Base-by-base conservation (phyloP, 2,888 invertebrate genomes). In the Pachymerium ferrugineum region DNA sequence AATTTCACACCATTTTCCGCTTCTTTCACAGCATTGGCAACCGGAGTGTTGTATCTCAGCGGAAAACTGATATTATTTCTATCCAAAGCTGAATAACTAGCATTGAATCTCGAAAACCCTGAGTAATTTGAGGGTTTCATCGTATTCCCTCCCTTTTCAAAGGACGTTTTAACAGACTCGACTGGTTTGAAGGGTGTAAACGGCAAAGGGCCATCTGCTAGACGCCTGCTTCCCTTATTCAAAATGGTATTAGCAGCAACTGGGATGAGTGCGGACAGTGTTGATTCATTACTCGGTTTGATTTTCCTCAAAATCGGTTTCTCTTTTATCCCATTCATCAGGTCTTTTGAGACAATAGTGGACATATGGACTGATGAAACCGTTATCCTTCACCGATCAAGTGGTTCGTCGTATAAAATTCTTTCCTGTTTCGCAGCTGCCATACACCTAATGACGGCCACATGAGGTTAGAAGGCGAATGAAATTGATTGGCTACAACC, bases 391-490 rank as follows among this genome's bases (percentile, higher is more conserved):
- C 6, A 25, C 25, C 8, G 54, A 54, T 54, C 54, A 25, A 54
- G 54, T 54, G 54, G 22, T 54, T 54, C 25, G 22, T 54, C 5
- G 54, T 25, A 38, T 14, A 54, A 54, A 54, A 54, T 22, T 54
- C 54, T 54, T 54, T 54, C 54, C 54, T 25, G 54, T 12, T 54
- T 54, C 12, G 54, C 54, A 54, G 54, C 54, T 54, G 25, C 54
- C 54, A 54, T 54, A 6, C 12, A 54, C 54, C 54, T 54, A 54
- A 54, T 54, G 54, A 54, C 54, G 25, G 10, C 54, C 10, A 8
- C 54, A 54, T 25, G 54, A 54, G 54, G 54, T 54, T n/a, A n/a
- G 54, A 54, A 54, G 54, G 54, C 54, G 25, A 54, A 22, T 54
- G 4, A 19, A 47, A 47, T 19, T 47, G 38, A 38, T 38, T 38